phyloP scores from a whole-genome alignment of 2,888 invertebrate genomes.

The Syrphus vitripennis region DNA sequence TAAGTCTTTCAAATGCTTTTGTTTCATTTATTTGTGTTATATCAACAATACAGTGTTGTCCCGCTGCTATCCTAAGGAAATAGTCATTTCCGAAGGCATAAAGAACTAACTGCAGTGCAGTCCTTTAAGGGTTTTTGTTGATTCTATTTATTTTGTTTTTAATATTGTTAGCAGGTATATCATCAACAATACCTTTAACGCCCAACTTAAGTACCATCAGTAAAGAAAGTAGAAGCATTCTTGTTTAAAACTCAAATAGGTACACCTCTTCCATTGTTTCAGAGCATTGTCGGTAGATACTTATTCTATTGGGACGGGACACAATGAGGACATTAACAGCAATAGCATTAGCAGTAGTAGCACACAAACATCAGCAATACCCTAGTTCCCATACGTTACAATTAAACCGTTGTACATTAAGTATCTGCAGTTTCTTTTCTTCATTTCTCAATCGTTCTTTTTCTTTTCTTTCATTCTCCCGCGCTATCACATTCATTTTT shows the following conservation, averaged over 20 bases:
- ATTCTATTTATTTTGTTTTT: background rate
- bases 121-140: background rate
- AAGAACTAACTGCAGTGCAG: conserved; percentile 11
- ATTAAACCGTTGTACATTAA: conserved; percentile 58
- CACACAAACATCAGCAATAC: conserved; percentile 45
- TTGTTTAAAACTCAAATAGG: conserved; percentile 35
- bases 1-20: conserved; percentile 3
- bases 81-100: background rate
- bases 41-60: background rate
- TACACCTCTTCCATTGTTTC: conserved; percentile 34
- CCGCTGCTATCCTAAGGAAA: background rate
- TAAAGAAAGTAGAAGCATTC: background rate
- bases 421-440: conserved; percentile 66
- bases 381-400: conserved; percentile 57
- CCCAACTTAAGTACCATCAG: background rate
- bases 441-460: background rate
- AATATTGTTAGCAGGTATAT: background rate
- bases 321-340: conserved; percentile 59
- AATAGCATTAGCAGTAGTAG: background rate
- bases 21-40: conserved; percentile 26
- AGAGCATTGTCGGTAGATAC: conserved; percentile 1
- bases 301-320: conserved; percentile 4
- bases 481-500: background rate
- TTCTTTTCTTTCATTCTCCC: background rate
- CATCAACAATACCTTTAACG: conserved; percentile 14